A percentile compares a stretch with the other conserved stretches of the same genome.
Conservation (phyloP, 2,888 invertebrate genomes). For the Dermolepida albohirtum region DNA sequence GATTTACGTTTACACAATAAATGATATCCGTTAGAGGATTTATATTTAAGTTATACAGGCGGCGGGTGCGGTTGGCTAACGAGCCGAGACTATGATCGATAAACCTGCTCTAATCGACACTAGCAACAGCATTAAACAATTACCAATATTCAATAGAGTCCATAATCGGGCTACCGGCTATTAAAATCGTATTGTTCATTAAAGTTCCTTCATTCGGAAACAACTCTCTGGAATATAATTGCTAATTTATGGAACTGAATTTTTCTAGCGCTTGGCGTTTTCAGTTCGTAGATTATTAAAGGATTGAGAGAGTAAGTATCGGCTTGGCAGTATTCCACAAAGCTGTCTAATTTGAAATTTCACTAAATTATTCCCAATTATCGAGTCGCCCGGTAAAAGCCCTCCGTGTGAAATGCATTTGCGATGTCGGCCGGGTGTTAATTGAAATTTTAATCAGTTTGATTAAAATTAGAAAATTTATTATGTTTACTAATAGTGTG, state of each 20-base stretch:
- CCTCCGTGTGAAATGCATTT: not conserved
- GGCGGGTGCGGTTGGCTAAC: slow-evolving; percentile 35
- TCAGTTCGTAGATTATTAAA: slow-evolving; percentile 17
- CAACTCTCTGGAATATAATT: not conserved
- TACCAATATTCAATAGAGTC: slow-evolving; percentile 46
- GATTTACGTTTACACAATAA: slow-evolving; percentile 29
- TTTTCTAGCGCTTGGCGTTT: slow-evolving; percentile 10
- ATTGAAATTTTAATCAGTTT: slow-evolving; percentile 13
- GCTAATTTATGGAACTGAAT: slow-evolving; percentile 18
- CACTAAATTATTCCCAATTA: slow-evolving; percentile 28
- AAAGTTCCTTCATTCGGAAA: too few species aligned
- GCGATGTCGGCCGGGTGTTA: not conserved
- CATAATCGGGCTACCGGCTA: slow-evolving; percentile 46
- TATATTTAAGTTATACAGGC: slow-evolving; percentile 40
- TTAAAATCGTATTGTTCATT: slow-evolving; percentile 45
- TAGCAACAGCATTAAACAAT: slow-evolving; percentile 45
- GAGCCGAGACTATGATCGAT: slow-evolving; percentile 41
- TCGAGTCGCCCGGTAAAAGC: slow-evolving; percentile 24
- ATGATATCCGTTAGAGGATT: slow-evolving; percentile 39
- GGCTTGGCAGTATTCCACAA: too few species aligned
- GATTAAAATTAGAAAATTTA: not conserved
- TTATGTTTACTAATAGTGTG: not conserved
- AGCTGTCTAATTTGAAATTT: slow-evolving; percentile 28
- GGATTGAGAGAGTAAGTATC: slow-evolving; percentile 1
- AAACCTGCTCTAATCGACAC: slow-evolving; percentile 39